Base-by-base conservation (phyloP, 2,888 invertebrate species). In the Idaea straminata region DNA sequence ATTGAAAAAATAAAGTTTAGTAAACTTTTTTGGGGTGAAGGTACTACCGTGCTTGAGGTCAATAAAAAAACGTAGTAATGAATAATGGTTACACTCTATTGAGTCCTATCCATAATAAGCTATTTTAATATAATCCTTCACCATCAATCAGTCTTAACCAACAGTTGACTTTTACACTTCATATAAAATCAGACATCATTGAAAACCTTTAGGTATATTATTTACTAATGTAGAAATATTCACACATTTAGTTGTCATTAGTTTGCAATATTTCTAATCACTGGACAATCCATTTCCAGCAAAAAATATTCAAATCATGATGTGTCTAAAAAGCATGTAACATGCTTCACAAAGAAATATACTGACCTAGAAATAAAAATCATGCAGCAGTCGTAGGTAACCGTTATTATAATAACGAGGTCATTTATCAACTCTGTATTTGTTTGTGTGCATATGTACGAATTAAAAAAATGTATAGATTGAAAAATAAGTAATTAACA, bases 361-460 rank as follows among this genome's bases (percentile, higher is more conserved):
- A 79, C 79, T 86, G 91, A 87, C 92, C 92, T 86, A 89, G 84
- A 91, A 89, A 89, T 86, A 85, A 89, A 88, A 88, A 88, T 88
- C 89, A 90, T 88, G 89, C 87, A 87, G 85, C 83, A 81, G 82
- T 86, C 81, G 82, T 87, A 25, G 25, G 25, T 25, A 78, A 89
- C 92, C 91, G 91, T 91, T 91, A 25, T 25, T 25, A 91, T 81
- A 87, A 84, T 89, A 92, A 91, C 89, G 91, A 91, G 91, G 89
- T 86, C 89, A 89, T 91, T 89, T 89, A 92, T 90, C 87, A 89
- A 85, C 81, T 82, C 78, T 83, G 84, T 88, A 84, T 90, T 90
- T 90, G 88, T 90, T 89, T 91, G 85, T 87, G 82, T 85, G 78
- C 76, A 78, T 81, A 77, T 77, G 76, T 81, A 80, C 82, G 74